Percentiles rank a stretch among this genome's conserved stretches.
phyloP scores from a whole-genome alignment of 2,888 invertebrate genomes.

The Mythimna loreyi region DNA sequence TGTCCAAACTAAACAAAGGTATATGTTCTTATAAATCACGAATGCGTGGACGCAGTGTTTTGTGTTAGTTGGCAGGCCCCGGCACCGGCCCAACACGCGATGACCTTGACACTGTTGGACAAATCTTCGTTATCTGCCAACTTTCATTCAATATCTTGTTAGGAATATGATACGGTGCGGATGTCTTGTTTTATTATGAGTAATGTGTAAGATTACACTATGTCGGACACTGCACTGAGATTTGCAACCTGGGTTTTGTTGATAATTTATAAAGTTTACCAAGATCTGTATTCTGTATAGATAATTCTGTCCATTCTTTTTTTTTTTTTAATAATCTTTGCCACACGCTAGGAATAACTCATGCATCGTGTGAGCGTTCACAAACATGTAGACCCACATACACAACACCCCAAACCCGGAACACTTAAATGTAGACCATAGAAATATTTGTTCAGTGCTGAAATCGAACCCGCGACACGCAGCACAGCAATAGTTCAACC shows the following conservation, averaged over 20 bases:
- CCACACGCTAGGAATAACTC: too few species aligned
- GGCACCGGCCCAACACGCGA: constrained; percentile 67
- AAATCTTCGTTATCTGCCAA: constrained; percentile 78
- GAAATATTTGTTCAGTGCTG: too few species aligned
- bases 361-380: too few species aligned
- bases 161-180: constrained; percentile 56
- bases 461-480: too few species aligned
- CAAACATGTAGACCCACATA: too few species aligned
- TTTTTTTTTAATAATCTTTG: too few species aligned
- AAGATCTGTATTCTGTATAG: too few species aligned
- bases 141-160: constrained; percentile 79
- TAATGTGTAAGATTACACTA: background rate
- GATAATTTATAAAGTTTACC: background rate
- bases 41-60: constrained; percentile 55
- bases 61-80: constrained; percentile 75
- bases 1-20: constrained; percentile 29
- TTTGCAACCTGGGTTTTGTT: background rate
- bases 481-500: too few species aligned
- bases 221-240: background rate
- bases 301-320: too few species aligned
- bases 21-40: constrained; percentile 51
- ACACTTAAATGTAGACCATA: too few species aligned
- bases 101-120: constrained; percentile 83
- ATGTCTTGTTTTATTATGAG: constrained; percentile 29
- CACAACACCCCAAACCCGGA: too few species aligned